phyloP scores from a whole-genome alignment of 2,113 vertebrate species.

The Pygoscelis antarcticus region DNA sequence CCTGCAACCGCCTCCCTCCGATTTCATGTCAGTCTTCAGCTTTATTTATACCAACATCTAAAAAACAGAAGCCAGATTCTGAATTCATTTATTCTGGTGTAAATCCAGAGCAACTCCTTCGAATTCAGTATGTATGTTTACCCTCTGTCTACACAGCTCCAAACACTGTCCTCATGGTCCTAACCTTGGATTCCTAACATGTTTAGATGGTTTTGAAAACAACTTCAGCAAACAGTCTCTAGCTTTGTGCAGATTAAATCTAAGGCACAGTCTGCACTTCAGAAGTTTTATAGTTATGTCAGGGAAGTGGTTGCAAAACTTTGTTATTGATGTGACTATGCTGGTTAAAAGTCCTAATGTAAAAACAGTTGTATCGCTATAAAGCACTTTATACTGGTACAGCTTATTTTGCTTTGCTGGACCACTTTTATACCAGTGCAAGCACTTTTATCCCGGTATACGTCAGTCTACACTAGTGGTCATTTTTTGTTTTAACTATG shows the following conservation, averaged over 20 bases:
- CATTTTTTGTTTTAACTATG: not conserved
- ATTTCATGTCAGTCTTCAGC: not conserved
- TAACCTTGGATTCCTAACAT: not conserved
- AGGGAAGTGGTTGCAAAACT: not conserved
- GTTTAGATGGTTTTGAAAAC: not conserved
- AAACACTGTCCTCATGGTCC: fast-evolving
- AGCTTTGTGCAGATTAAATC: not conserved
- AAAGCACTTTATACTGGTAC: slow-evolving; percentile 42
- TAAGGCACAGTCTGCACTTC: not conserved
- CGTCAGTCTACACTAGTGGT: not conserved
- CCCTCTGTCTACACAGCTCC: not conserved
- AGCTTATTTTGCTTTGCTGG: slow-evolving; percentile 18
- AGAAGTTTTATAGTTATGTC: not conserved
- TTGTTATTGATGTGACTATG: not conserved
- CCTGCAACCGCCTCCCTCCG: not conserved
- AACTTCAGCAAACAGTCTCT: not conserved
- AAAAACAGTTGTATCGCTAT: not conserved
- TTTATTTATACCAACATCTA: not conserved
- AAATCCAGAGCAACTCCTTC: not conserved
- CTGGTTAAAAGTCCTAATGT: not conserved
- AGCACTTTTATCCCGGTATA: not conserved
- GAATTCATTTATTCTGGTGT: not conserved
- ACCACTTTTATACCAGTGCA: not conserved
- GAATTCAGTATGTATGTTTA: not conserved
- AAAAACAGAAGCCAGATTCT: not conserved